These are phyloP conservation scores for Tinamus major DNA, from an alignment of 2,797 vertebrate species.

Conservation along the genomic window DNA sequence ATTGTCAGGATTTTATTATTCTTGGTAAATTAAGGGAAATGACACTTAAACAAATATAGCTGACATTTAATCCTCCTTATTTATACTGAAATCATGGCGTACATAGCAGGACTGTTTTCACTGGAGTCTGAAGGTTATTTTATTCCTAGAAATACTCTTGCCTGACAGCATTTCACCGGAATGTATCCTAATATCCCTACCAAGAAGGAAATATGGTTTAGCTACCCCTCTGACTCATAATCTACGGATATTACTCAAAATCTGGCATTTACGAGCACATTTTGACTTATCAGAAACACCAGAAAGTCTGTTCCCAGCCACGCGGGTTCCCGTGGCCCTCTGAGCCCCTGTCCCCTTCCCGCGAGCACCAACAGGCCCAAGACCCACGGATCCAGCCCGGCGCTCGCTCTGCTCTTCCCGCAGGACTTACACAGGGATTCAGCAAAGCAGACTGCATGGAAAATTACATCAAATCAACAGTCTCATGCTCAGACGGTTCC, in stretches of 20 bases:
- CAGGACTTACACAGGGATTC: not conserved
- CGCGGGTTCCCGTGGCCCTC: not conserved
- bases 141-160: not conserved
- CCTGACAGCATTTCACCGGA: not conserved
- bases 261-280: not conserved
- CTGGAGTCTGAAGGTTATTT: not conserved
- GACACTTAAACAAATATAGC: not conserved
- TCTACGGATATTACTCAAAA: not conserved
- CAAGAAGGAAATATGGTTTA: not conserved
- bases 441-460: not conserved
- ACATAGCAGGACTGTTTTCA: not conserved
- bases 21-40: not conserved
- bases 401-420: fast-evolving
- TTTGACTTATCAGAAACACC: not conserved
- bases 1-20: not conserved
- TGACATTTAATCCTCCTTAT: not conserved
- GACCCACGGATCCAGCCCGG: not conserved
- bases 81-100: not conserved
- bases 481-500: not conserved
- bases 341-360: not conserved
- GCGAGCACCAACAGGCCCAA: fast-evolving
- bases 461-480: not conserved
- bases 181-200: not conserved
- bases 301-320: not conserved
- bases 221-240: not conserved